phyloP scores from a whole-genome alignment of 1,140 invertebrate species.

The Brachionus sp. region DNA sequence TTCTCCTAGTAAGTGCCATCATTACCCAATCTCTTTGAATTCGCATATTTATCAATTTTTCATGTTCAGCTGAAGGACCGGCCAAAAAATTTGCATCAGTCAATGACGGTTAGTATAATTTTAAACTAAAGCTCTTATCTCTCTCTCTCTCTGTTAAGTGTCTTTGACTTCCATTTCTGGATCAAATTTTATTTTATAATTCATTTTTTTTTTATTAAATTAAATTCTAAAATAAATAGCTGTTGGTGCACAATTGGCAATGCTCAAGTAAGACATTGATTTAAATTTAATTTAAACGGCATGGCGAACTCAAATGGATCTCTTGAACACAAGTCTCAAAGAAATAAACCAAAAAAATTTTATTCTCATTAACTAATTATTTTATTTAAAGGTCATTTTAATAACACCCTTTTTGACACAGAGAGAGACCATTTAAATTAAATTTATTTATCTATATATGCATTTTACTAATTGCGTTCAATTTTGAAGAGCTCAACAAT shows the following conservation, averaged over 20 bases:
- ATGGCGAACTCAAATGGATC: not conserved
- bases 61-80: conserved; percentile 27
- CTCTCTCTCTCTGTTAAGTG: conserved; percentile 10
- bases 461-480: not conserved
- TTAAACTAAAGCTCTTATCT: not conserved
- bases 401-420: not conserved
- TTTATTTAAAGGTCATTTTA: not conserved
- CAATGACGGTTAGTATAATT: conserved; percentile 41
- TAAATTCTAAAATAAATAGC: conserved; percentile 20
- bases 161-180: not conserved
- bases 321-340: not conserved
- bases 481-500: conserved; percentile 42
- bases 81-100: conserved; percentile 44
- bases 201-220: conserved; percentile 26
- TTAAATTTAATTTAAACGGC: not conserved
- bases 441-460: not conserved
- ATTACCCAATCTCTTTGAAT: not conserved
- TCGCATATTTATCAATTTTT: not conserved
- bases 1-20: not conserved
- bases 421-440: conserved; percentile 18
- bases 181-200: conserved; percentile 2
- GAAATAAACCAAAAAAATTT: not conserved
- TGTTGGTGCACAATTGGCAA: conserved; percentile 35
- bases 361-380: not conserved
- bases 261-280: conserved; percentile 34